Base-by-base conservation (phyloP, 2,113 vertebrate species). In the Meleagris gallopavo region DNA sequence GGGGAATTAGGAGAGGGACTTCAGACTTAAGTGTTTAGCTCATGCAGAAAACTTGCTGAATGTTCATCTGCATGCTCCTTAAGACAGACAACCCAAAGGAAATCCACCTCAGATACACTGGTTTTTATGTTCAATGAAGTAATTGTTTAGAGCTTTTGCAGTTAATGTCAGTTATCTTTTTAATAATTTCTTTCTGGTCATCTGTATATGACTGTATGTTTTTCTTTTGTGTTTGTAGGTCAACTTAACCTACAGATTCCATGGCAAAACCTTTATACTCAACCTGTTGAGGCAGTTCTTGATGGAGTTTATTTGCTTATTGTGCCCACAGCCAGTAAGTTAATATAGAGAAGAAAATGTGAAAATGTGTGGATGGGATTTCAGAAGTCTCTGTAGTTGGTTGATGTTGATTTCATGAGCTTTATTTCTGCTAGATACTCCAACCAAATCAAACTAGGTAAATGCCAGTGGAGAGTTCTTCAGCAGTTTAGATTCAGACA, bases 221-320 rank as follows among this genome's bases (percentile, higher is more conserved):
- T 89, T 84, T 52, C 32, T 62, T 95, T 55, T 88, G 6, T 86
- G 13, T 86, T 88, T 76, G 22, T 92, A 99, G 99, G 98, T 93
- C 98, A 98, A 67, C 98, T 99, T 86, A 98, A 98, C 88, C 97
- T 99, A 54, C 98, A 98, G 97, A 99, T 99, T 89, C 99, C 99
- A 11, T 99, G 99, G 99, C 98, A 99, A 94, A 99, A 99, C 75
- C 98, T 99, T 83, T 99, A 99, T 97, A 99, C 97, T 38, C 99
- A 99, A 88, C 99, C 99, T 15, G 99, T 99, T 95, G 99, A 99
- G 94, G 99, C 99, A 36, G 98, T 98, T 30, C 97, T 99, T 77
- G 99, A 99, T 96, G 99, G 98, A 58, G 99, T 99, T 94, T 99
- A 98, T 96, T 97, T 99, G 91, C 99, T 99, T 71, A 98, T 99